Base-by-base conservation (phyloP, 2,797 vertebrate genomes). In the Malacoctenus gilli region DNA sequence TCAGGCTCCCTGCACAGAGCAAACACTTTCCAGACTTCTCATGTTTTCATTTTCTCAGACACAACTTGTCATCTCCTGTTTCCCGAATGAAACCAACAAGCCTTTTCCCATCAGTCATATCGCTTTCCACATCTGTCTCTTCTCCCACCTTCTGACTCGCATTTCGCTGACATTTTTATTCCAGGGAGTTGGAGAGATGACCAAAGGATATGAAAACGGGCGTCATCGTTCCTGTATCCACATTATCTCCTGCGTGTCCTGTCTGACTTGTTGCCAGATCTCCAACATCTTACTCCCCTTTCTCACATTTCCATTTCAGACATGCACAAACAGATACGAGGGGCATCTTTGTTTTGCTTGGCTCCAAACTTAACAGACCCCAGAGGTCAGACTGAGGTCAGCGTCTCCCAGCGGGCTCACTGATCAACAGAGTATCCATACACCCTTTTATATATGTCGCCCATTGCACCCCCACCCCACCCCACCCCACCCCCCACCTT, bases 131-230 rank as follows among this genome's bases (percentile, higher is more conserved):
- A 36, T 14, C 41, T 34, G 13, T 14, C 25, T 20, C 9, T 1
- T 9, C 23, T 51, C 23, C 59, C 37, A 37, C 49, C 28, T 20
- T 50, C 46, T 57, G 20, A 50, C 31, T 75, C 22, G 9, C 12
- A 20, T 10, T 19, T 36, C 55, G 38, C 28, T 52, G 52, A 41
- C 52, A 47, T 65, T 77, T 56, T 10, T 4, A 67, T 72, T 30
- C 44, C 11, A 56, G 3, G 34, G 21, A 54, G 0, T 19, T 56
- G 32, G 38, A 48, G 5, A 28, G 46, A 64, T 61, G 50, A 64
- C 28, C 42, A 71, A 63, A 58, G 59, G 12, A 49, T 68, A 70
- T 66, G 59, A 18, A 73, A 64, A 62, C 25, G 2, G 10, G 14
- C 9, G 16, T 20, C 13, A 18, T 34, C 28, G 42, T 48, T 49